Base-by-base conservation (phyloP, 2,888 invertebrate genomes). In the Pachycephus smyrnensis region DNA sequence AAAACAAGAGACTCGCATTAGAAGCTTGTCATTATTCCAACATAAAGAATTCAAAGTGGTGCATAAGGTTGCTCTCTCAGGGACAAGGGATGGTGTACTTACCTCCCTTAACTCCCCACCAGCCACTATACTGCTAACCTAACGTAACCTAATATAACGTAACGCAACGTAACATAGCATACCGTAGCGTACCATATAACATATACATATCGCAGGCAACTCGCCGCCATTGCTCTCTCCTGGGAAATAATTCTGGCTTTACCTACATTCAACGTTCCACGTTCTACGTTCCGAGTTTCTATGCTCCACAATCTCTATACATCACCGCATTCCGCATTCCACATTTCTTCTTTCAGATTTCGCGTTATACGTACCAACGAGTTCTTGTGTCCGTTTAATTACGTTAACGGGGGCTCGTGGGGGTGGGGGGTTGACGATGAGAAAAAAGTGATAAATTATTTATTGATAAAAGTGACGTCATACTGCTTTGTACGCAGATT, bases 21-120 rank as follows among this genome's bases (percentile, higher is more conserved):
- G 82, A 78, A 78, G 82, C 82, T 83, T 82, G 85, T 85, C 86
- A 85, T 88, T 87, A 86, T 86, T 87, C 84, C 82, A 84, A 82
- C 86, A 86, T 88, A 83, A 88, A 88, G 83, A 87, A 88, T 88
- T 88, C 85, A 86, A 84, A 82, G 83, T 83, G 80, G 82, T 83
- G 83, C 83, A 80, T 84, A 85, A 84, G 81, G 80, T 80, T 82
- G 79, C 80, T 79, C 77, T 79, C 83, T 30, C 79, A 73, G 78
- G 75, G 79, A 76, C n/a, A 15, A 15, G 40, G 40, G 15, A 40
- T 15, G 40, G 33, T 36, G 77, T 83, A 82, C 81, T 81, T 82
- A 80, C 73, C 79, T 77, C 40, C 79, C 69, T 36, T 40, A 0
- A 1, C 37, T 1, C 40, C 15, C 40, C 15, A 6, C 4, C 15